Evolutionary conservation across 2,888 invertebrate species (phyloP).

Genomic region (Entomobrya multifasciata): DNA sequence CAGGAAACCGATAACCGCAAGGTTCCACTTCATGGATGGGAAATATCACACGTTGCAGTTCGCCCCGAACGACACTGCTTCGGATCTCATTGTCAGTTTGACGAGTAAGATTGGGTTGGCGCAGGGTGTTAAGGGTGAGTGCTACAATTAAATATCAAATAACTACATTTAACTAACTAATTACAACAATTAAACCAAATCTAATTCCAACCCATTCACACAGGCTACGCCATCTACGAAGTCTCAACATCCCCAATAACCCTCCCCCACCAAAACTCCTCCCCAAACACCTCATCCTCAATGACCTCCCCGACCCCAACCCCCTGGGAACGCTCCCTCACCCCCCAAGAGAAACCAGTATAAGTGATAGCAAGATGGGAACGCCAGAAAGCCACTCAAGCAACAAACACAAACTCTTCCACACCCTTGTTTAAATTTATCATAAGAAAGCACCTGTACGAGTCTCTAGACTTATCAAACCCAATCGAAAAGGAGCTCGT

Average conservation of each 20-base stretch:
- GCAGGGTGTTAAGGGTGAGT: constrained; percentile 87
- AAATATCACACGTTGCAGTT: constrained; percentile 97
- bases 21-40: constrained; percentile 95
- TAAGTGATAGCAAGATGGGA: constrained; percentile 98
- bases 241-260: constrained; percentile 18
- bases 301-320: neutral
- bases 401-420: constrained; percentile 80
- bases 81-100: constrained; percentile 93
- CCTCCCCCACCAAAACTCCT: neutral
- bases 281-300: neutral
- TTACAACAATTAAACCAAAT: too few species aligned
- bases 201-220: too few species aligned
- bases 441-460: constrained; percentile 90
- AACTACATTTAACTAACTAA: too few species aligned
- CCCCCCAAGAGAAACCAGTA: constrained; percentile 92
- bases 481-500: constrained; percentile 96
- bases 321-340: constrained; percentile 88
- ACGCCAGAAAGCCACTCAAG: constrained; percentile 88
- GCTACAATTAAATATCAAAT: constrained; percentile 75
- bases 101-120: constrained; percentile 93
- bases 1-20: constrained; percentile 93
- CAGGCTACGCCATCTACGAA: constrained; percentile 95
- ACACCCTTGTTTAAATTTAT: constrained; percentile 74
- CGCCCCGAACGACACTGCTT: constrained; percentile 95
- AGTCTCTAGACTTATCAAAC: constrained; percentile 90